Conservation (phyloP, 2,113 vertebrate genomes). For the Herpailurus yagouaroundi region DNA sequence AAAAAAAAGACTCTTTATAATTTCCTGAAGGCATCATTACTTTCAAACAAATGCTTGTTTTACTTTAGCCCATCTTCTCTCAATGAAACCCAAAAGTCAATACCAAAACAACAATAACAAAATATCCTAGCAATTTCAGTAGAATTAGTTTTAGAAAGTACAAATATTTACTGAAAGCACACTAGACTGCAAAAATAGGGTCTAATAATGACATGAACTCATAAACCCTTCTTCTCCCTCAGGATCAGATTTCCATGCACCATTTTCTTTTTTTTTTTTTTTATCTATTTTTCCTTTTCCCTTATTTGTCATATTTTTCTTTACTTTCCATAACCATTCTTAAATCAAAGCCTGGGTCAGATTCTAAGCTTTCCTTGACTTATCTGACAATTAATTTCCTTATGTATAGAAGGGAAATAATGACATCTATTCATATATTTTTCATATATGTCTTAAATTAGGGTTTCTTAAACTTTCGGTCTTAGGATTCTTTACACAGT, state of each 20-base stretch:
- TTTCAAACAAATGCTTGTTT: background rate
- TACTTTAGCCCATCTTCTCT: background rate
- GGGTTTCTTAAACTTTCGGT: background rate
- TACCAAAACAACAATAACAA: background rate
- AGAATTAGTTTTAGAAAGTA: background rate
- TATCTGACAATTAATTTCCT: background rate
- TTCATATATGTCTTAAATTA: background rate
- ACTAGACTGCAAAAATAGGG: background rate
- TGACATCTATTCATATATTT: background rate
- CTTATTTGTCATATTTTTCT: background rate
- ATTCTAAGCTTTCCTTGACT: background rate
- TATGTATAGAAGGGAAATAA: background rate
- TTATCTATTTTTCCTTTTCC: background rate
- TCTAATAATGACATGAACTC: background rate
- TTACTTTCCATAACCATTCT: background rate
- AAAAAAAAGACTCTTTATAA: background rate
- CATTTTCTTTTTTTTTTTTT: background rate
- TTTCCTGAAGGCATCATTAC: background rate
- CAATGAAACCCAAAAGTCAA: background rate
- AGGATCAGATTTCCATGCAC: background rate
- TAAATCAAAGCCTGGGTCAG: background rate
- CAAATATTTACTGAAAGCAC: background rate
- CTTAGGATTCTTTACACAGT: background rate
- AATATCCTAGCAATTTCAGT: background rate
- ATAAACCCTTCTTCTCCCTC: background rate